Evolutionary conservation across 2,797 vertebrate genomes (phyloP).

Genomic region (Rhinatrema bivittatum): DNA sequence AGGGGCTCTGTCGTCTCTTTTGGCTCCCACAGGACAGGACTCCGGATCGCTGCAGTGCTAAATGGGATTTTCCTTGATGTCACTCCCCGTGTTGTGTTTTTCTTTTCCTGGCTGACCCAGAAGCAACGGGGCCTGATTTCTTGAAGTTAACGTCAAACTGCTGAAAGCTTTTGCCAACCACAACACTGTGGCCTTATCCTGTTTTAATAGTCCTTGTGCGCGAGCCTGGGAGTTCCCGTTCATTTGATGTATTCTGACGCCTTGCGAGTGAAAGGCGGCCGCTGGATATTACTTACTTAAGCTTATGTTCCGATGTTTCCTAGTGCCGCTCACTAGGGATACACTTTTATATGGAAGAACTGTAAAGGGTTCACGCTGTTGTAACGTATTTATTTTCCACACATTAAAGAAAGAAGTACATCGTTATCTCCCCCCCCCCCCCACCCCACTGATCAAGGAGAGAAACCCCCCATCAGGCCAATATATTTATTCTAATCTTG

Average conservation of each 20-base stretch:
- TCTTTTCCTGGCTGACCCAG: slow-evolving; percentile 42
- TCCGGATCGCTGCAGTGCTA: slow-evolving; percentile 22
- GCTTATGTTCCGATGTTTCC: slow-evolving; percentile 24
- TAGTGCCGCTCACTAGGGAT: slow-evolving; percentile 18
- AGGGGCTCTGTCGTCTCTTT: slow-evolving; percentile 23
- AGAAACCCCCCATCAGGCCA: slow-evolving; percentile 47
- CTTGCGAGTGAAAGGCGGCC: slow-evolving; percentile 36
- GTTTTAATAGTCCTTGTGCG: slow-evolving; percentile 33
- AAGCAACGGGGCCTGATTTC: slow-evolving; percentile 39
- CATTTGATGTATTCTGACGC: slow-evolving; percentile 34
- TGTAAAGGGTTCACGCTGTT: slow-evolving; percentile 21
- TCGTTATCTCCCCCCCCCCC: slow-evolving; percentile 41
- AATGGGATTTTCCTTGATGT: slow-evolving; percentile 41
- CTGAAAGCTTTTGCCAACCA: slow-evolving; percentile 33
- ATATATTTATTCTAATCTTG: slow-evolving; percentile 45
- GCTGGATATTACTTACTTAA: slow-evolving; percentile 28
- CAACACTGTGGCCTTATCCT: slow-evolving; percentile 35
- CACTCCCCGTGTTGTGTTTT: slow-evolving; percentile 26
- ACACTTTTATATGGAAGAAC: slow-evolving; percentile 29
- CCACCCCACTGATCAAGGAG: too few relatives aligned
- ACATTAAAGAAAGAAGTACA: slow-evolving; percentile 35
- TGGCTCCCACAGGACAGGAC: too few relatives aligned
- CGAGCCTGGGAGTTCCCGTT: slow-evolving; percentile 28
- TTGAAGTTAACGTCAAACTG: slow-evolving; percentile 31
- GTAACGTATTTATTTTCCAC: slow-evolving; percentile 43